Conservation (phyloP, 1,140 invertebrate genomes). For the Formica exsecta region DNA sequence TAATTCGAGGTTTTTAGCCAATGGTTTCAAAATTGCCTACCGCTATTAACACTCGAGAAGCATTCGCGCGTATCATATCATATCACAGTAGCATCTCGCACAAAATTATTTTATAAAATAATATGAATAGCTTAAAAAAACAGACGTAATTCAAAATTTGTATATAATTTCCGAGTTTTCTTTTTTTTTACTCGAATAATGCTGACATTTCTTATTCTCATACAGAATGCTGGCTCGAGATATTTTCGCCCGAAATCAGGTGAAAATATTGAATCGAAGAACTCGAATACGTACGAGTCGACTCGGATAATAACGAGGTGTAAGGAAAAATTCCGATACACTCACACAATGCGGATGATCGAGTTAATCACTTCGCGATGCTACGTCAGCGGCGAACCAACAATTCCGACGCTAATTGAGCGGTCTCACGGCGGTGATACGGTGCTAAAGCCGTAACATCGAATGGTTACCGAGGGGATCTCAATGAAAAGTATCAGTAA, state of each 20-base stretch:
- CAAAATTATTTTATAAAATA: neutral
- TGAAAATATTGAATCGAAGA: too few relatives aligned
- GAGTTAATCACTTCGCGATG: neutral
- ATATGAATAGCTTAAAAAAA: neutral
- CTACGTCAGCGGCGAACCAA: neutral
- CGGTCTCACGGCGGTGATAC: slow-evolving; percentile 4
- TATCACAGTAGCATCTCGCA: neutral
- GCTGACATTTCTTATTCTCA: neutral
- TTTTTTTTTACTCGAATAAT: too few relatives aligned
- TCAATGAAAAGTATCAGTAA: slow-evolving; percentile 61
- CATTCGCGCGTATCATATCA: too few relatives aligned
- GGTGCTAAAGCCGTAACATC: slow-evolving; percentile 44
- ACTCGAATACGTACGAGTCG: too few relatives aligned
- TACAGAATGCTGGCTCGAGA: too few relatives aligned
- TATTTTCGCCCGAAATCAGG: too few relatives aligned
- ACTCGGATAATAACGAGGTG: too few relatives aligned
- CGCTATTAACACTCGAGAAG: neutral
- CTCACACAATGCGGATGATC: neutral
- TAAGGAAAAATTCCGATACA: neutral
- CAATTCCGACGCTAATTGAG: slow-evolving; percentile 63
- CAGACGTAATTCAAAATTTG: neutral
- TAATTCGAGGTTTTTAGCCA: neutral
- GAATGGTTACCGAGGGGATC: neutral
- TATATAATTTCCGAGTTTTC: too few relatives aligned
- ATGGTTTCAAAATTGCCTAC: neutral